A percentile compares a stretch with the other conserved stretches of the same genome.
Evolutionary conservation across 2,888 invertebrate species (phyloP).

Genomic region (Cheilosia vernalis): DNA sequence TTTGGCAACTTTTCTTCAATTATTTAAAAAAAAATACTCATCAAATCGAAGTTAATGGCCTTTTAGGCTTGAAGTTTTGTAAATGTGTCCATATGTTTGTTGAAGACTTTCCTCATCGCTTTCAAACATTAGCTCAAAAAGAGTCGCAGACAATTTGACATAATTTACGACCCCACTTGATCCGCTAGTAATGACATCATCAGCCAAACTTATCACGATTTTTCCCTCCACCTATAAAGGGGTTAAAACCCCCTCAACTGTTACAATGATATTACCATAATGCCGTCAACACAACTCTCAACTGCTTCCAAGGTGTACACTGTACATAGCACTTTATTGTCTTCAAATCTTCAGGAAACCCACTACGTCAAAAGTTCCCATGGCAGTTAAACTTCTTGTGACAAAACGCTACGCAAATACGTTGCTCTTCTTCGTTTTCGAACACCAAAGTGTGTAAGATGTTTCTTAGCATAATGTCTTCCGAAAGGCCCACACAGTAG

Average conservation of each 20-base stretch:
- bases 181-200: too few relatives aligned
- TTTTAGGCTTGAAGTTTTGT: too few relatives aligned
- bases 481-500: background rate
- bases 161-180: too few relatives aligned
- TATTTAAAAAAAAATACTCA: too few relatives aligned
- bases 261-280: background rate
- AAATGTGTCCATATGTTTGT: too few relatives aligned
- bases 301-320: background rate
- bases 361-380: conserved; percentile 16
- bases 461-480: background rate
- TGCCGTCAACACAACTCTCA: background rate
- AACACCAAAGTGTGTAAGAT: background rate
- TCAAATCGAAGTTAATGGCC: too few relatives aligned
- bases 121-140: too few relatives aligned
- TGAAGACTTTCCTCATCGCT: too few relatives aligned
- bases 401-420: conserved; percentile 1
- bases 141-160: too few relatives aligned
- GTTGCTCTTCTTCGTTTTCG: conserved; percentile 1
- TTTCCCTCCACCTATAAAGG: background rate
- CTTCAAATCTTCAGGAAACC: conserved; percentile 3
- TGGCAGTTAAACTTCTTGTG: conserved; percentile 9
- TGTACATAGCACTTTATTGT: conserved; percentile 4
- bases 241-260: background rate
- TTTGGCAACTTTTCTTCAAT: too few relatives aligned
- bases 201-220: background rate